These are phyloP conservation scores for Perognathus longimembris DNA, from an alignment of 2,113 vertebrate genomes.

Conservation along the genomic window DNA sequence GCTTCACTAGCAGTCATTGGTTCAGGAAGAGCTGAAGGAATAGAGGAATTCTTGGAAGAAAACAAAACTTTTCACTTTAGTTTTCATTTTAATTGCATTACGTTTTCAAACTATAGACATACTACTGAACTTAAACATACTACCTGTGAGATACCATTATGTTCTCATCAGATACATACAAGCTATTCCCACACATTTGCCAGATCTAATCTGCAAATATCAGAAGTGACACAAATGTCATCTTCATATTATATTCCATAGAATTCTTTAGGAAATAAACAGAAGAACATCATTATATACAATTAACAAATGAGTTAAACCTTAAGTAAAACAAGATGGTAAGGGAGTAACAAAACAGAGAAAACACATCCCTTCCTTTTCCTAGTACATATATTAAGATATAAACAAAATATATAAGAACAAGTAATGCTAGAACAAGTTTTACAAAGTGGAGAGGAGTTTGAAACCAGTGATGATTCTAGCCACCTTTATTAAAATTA, in stretches of 20 bases:
- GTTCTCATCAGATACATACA: conserved; percentile 6
- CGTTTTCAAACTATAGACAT: neutral
- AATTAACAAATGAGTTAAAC: neutral
- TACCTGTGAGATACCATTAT: neutral
- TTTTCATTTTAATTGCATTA: conserved; percentile 36
- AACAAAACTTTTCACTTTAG: conserved; percentile 75
- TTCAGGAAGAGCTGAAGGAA: conserved; percentile 95
- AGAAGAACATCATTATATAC: neutral
- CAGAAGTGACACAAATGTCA: conserved; percentile 12
- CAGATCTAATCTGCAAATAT: neutral
- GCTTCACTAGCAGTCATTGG: conserved; percentile 96
- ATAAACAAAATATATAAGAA: neutral
- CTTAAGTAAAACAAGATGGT: neutral
- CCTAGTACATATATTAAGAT: neutral
- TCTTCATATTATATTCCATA: conserved; percentile 13
- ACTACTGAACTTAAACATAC: conserved; percentile 1
- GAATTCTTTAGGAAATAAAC: conserved; percentile 40
- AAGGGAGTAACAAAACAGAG: conserved; percentile 11
- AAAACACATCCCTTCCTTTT: neutral
- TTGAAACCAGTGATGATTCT: conserved; percentile 8
- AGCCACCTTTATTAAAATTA: neutral
- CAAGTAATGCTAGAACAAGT: conserved; percentile 9
- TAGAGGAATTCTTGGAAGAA: conserved; percentile 91
- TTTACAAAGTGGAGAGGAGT: conserved; percentile 5
- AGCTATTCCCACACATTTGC: neutral